Evolutionary conservation across 1,140 invertebrate genomes (phyloP), one percentile per base, ranked within the genome.

Genomic region (Atta texana): DNA sequence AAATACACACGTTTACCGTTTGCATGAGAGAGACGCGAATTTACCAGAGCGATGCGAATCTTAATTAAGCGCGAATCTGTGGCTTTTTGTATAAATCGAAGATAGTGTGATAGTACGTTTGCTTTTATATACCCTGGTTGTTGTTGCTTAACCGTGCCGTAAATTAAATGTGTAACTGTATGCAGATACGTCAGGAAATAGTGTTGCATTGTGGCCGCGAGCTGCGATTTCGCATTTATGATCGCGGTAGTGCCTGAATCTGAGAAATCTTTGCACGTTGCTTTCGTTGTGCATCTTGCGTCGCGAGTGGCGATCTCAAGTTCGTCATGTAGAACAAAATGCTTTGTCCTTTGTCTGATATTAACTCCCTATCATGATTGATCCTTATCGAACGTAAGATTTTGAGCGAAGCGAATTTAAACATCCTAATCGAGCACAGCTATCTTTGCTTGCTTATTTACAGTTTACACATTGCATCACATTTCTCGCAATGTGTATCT

Each of bases 1-100:
- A n/a, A 10, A 8, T 57, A 57, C 55, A 85, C 24, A 74, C 68
- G 28, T 69, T 80, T 51, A 69, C 31, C 66, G 66, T 28, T 81
- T 81, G 77, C 77, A 81, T 81, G 77, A 69, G 49, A 80, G 63
- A 80, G 28, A 69, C 77, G 77, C 31, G 77, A 68, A 16, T 14
- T 51, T 55, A 63, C 63, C 55, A 61, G 24, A 75, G 75, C 75
- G 57, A 77, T 77, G 57, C 39, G 39, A 34, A 18, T 14, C 14
- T 51, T 44, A 44, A 44, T n/a, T 12, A n/a, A 6, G 31, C 61
- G 59, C 34, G 63, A 53, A 49, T 61, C 71, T 61, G 21, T 75
- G 21, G 53, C 53, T 69, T 49, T 24, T 24, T 49, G 51, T 51
- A 55, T 18, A 44, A n/a, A 28, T 44, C 10, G 55, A 34, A n/a